Percentiles rank a stretch among this genome's conserved stretches.
Evolutionary conservation across 2,797 vertebrate genomes (phyloP).

Genomic region (Pelodytes ibericus): DNA sequence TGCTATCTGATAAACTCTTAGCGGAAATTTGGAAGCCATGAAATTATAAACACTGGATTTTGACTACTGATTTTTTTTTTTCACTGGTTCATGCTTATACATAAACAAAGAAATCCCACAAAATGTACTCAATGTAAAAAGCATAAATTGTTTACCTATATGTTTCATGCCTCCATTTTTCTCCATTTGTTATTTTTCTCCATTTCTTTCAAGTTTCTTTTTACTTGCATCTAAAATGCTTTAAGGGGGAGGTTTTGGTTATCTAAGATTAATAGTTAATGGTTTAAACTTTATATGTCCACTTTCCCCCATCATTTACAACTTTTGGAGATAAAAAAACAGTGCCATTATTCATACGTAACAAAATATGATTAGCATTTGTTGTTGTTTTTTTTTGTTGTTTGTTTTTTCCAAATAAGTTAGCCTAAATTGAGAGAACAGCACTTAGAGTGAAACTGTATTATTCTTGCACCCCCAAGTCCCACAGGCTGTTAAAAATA

Average conservation of each 20-base stretch:
- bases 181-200: background rate
- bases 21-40: no score
- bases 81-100: no score
- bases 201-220: background rate
- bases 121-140: no score
- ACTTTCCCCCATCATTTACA: background rate
- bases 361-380: background rate
- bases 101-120: no score
- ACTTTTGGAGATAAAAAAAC: background rate
- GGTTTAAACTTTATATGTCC: background rate
- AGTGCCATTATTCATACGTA: background rate
- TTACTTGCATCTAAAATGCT: background rate
- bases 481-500: slow-evolving; percentile 19
- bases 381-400: no score
- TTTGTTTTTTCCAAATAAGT: background rate
- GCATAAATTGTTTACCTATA: no score
- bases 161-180: background rate
- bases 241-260: background rate
- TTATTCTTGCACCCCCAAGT: slow-evolving; percentile 22
- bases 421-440: background rate
- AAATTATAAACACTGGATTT: no score
- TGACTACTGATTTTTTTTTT: no score
- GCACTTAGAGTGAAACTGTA: background rate
- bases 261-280: background rate
- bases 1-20: no score